Evolutionary conservation across 1,140 invertebrate genomes (phyloP).

Genomic region (Drosophila pruinosa): DNA sequence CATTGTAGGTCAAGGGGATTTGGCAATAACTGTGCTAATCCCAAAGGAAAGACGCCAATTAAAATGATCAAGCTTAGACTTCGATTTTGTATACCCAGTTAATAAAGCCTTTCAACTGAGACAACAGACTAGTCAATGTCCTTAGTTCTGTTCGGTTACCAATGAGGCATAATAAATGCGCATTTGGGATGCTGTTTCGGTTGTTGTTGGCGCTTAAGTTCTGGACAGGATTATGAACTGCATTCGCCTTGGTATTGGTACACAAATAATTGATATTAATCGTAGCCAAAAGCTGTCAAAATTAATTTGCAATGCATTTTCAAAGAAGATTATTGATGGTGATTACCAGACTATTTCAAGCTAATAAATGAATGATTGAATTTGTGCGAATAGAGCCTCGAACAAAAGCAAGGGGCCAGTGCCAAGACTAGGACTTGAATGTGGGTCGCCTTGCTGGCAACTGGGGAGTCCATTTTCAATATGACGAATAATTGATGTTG

Average conservation of each 20-base stretch:
- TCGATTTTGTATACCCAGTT: conserved; percentile 19
- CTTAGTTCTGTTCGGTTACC: conserved; percentile 18
- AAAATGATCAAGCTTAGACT: not conserved
- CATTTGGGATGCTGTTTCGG: conserved; percentile 12
- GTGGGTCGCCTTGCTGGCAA: not conserved
- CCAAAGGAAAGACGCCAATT: not conserved
- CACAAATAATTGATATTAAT: conserved; percentile 74
- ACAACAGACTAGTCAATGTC: not conserved
- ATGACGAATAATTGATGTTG: conserved; percentile 7
- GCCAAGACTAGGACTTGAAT: not conserved
- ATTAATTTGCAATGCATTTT: conserved; percentile 69
- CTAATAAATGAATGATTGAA: conserved; percentile 11
- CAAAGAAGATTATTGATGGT: conserved; percentile 67
- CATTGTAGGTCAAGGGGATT: not conserved
- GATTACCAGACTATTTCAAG: conserved; percentile 25
- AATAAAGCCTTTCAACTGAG: not conserved
- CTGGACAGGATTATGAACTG: conserved; percentile 12
- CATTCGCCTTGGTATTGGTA: conserved; percentile 26
- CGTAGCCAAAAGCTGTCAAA: conserved; percentile 72
- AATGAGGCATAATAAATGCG: conserved; percentile 39
- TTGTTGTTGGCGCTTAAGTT: conserved; percentile 6
- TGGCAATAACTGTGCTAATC: not conserved
- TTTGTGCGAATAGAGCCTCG: not conserved
- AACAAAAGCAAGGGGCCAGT: not conserved
- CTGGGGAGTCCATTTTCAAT: not conserved